Conservation (phyloP, 2,113 vertebrate species). For the Calyptommatus sinebrachiatus region DNA sequence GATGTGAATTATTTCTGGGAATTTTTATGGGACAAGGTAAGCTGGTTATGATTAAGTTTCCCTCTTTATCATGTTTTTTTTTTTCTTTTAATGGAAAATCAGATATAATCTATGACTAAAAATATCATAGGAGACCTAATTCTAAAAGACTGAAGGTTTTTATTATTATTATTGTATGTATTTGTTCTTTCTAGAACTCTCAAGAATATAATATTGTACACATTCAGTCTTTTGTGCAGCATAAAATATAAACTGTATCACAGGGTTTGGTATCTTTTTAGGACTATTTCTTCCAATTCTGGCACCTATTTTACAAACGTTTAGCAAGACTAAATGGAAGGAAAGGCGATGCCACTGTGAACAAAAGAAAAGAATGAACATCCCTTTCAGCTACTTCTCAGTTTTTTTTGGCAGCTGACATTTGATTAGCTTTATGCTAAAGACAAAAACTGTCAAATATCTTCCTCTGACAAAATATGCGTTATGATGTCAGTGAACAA, state of each 20-base stretch:
- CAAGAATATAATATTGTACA: neutral
- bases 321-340: neutral
- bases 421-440: neutral
- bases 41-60: no score
- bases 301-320: neutral
- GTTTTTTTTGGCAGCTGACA: conserved; percentile 10
- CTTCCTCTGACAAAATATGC: neutral
- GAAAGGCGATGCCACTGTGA: neutral
- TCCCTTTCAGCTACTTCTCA: neutral
- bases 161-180: neutral
- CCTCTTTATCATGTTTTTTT: no score
- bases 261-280: neutral
- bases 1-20: no score
- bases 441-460: conserved; percentile 10
- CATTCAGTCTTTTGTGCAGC: neutral
- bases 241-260: neutral
- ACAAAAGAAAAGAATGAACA: neutral
- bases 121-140: neutral
- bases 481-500: neutral
- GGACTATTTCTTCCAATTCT: neutral
- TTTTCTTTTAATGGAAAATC: neutral
- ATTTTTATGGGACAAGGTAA: no score
- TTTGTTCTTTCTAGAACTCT: no score
- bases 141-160: neutral
- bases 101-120: neutral